Conservation (phyloP, 2,888 invertebrate genomes). For the Homarus gammarus region DNA sequence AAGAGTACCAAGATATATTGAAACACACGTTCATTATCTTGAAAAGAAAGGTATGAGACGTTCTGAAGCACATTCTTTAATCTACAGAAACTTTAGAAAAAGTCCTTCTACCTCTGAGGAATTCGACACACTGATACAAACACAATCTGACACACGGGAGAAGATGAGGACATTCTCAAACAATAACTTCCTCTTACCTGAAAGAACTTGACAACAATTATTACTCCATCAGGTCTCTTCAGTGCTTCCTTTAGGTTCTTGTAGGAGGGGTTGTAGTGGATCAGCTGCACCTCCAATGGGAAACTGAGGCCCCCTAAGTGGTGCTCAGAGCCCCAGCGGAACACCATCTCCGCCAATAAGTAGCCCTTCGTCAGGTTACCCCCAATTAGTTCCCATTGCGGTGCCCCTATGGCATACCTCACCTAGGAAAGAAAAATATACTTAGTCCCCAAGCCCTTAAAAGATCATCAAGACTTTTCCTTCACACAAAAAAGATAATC, state of each 20-base stretch:
- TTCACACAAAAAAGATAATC: too few relatives aligned
- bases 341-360: slow-evolving; percentile 26
- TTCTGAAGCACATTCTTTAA: too few relatives aligned
- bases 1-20: too few relatives aligned
- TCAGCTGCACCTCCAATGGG: slow-evolving; percentile 53
- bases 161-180: neutral
- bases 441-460: too few relatives aligned
- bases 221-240: slow-evolving; percentile 11
- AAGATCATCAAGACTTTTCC: too few relatives aligned
- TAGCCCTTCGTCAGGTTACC: slow-evolving; percentile 10
- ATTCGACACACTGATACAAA: neutral
- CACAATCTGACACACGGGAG: neutral
- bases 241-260: slow-evolving; percentile 36
- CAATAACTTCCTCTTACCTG: slow-evolving; percentile 24
- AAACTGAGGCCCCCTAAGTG: slow-evolving; percentile 51
- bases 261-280: slow-evolving; percentile 51
- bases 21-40: too few relatives aligned
- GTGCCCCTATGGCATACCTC: too few relatives aligned
- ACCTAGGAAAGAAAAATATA: too few relatives aligned
- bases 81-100: too few relatives aligned
- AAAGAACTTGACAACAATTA: slow-evolving; percentile 53
- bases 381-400: too few relatives aligned
- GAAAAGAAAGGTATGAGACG: too few relatives aligned
- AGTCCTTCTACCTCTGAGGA: too few relatives aligned
- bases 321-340: slow-evolving; percentile 50